Evolutionary conservation across 2,113 vertebrate species (phyloP).

Genomic region (Corythoichthys haematopterus): DNA sequence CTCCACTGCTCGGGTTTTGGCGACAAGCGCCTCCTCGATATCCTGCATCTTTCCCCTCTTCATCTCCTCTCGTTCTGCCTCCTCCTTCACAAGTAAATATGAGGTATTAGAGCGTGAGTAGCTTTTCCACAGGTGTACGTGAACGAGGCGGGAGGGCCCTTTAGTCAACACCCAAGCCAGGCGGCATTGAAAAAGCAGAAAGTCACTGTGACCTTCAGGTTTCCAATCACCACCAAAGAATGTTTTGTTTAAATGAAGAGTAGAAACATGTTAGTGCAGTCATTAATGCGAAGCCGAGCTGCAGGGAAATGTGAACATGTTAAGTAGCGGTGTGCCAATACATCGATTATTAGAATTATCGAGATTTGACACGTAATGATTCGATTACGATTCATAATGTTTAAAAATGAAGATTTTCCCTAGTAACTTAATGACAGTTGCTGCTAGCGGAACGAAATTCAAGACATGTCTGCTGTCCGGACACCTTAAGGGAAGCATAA

Average conservation of each 20-base stretch:
- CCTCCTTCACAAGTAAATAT: slow-evolving; percentile 59
- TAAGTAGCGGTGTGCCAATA: no score
- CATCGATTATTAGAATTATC: no score
- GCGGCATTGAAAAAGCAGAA: slow-evolving; percentile 22
- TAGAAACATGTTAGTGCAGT: slow-evolving; percentile 3
- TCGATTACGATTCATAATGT: no score
- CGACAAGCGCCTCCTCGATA: slow-evolving; percentile 81
- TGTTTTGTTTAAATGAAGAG: not conserved
- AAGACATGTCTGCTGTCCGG: no score
- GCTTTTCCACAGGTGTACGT: not conserved
- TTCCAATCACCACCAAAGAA: not conserved
- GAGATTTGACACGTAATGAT: no score
- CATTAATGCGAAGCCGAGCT: slow-evolving; percentile 58
- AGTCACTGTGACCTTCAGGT: not conserved
- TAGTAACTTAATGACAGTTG: no score
- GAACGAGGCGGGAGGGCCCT: not conserved
- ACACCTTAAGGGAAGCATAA: no score
- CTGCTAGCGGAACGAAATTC: no score
- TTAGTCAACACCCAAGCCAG: slow-evolving; percentile 6
- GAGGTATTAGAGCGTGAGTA: not conserved
- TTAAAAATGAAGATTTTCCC: no score
- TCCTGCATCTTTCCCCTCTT: slow-evolving; percentile 71
- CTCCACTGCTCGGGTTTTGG: slow-evolving; percentile 80
- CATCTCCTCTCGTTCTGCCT: slow-evolving; percentile 79
- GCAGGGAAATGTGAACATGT: no score